Evolutionary conservation across 2,113 vertebrate genomes (phyloP).

Genomic region (Malurus melanocephalus): DNA sequence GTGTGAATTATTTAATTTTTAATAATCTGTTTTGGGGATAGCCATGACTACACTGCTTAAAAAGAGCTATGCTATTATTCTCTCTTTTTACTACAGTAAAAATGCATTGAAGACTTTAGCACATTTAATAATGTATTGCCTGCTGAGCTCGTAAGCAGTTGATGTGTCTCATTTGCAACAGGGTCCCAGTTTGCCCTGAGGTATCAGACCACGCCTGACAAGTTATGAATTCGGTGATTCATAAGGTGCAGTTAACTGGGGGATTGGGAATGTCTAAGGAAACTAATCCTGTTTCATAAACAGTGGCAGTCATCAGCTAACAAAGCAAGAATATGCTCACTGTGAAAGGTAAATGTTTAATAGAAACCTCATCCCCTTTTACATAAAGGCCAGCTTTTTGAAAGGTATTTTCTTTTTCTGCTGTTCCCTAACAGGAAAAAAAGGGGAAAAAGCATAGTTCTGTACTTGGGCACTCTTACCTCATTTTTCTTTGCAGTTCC

Average conservation of each 20-base stretch:
- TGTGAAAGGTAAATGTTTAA: not conserved
- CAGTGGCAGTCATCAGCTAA: not conserved
- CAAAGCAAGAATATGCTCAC: not conserved
- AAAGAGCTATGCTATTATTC: not conserved
- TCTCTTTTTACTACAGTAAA: not conserved
- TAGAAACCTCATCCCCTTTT: not conserved
- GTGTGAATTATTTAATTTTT: not conserved
- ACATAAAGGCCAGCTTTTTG: not conserved
- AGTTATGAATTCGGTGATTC: slow-evolving; percentile 36
- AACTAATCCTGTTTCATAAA: slow-evolving; percentile 22
- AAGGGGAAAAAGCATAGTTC: not conserved
- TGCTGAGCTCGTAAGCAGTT: not conserved
- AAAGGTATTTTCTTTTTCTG: not conserved
- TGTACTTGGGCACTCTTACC: not conserved
- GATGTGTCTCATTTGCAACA: not conserved
- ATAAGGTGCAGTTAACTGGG: not conserved
- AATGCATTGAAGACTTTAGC: not conserved
- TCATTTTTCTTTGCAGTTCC: not conserved
- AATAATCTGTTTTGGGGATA: not conserved
- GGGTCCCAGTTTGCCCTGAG: not conserved
- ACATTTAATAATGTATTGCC: not conserved
- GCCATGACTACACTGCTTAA: not conserved
- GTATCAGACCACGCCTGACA: not conserved
- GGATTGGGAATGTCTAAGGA: not conserved
- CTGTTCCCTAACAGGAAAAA: not conserved